Evolutionary conservation across 53 echinoderm and acorn worm species (phyloP).

Genomic region (Mesocentrotus franciscanus): DNA sequence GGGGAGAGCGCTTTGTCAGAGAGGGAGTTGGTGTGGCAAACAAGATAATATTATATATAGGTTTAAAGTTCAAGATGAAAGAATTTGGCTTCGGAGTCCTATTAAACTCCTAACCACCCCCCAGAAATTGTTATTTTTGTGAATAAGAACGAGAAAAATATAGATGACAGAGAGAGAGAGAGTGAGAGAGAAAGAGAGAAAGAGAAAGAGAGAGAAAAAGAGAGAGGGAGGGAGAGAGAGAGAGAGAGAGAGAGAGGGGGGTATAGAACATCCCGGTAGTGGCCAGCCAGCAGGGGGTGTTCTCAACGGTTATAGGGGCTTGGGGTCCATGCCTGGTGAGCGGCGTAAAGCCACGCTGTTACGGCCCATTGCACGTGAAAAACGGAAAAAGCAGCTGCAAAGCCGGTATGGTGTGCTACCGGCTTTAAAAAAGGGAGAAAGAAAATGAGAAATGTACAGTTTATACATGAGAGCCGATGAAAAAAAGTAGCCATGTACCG

Average conservation of each 20-base stretch:
- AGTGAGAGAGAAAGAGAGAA: no score
- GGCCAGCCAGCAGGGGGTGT: not conserved
- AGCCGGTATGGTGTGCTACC: not conserved
- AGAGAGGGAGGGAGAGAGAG: not conserved
- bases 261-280: not conserved
- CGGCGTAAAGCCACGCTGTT: slow-evolving; percentile 30
- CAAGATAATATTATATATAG: no score
- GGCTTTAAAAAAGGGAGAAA: not conserved
- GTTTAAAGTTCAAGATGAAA: no score
- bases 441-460: not conserved
- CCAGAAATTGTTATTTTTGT: no score
- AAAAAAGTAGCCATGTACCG: not conserved
- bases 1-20: no score
- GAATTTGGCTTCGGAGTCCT: no score
- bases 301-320: not conserved
- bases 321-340: not conserved
- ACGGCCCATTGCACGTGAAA: slow-evolving; percentile 46
- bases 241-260: not conserved
- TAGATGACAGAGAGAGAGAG: not conserved
- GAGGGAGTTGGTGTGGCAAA: no score
- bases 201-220: no score
- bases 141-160: not conserved
- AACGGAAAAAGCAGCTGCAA: slow-evolving; percentile 54
- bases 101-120: no score
- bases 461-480: not conserved